Conservation (phyloP, 2,888 invertebrate species). For the Schizaphis graminum region DNA sequence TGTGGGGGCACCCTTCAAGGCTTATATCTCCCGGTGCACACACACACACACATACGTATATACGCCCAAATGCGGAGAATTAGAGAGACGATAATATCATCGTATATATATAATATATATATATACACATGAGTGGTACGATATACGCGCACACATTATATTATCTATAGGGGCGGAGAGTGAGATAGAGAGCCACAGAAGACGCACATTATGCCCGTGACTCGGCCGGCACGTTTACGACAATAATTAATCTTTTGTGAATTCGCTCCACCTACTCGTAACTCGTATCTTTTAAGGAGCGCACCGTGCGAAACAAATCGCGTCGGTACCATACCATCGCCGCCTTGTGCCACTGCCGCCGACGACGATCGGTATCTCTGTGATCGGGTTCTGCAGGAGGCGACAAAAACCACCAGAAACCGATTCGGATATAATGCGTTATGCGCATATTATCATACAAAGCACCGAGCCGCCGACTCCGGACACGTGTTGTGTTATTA, state of each 20-base stretch:
- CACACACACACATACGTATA: no score
- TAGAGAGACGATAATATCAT: not conserved
- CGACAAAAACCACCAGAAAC: not conserved
- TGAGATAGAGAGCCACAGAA: not conserved
- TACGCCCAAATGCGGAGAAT: not conserved
- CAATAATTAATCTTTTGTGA: conserved; percentile 47
- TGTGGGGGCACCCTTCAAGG: not conserved
- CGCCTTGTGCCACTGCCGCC: conserved; percentile 10
- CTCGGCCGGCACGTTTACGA: conserved; percentile 2
- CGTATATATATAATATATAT: not conserved
- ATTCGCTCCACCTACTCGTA: conserved; percentile 52
- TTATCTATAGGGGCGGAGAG: not conserved
- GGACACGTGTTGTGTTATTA: conserved; percentile 11
- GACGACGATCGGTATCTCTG: not conserved
- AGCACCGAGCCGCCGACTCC: not conserved
- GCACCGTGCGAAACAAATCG: conserved; percentile 56
- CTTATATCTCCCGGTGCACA: not conserved
- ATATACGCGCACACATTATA: not conserved
- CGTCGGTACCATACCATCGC: not conserved
- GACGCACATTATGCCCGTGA: conserved; percentile 4
- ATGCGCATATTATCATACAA: not conserved
- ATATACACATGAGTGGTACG: not conserved
- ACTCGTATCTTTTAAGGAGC: not conserved
- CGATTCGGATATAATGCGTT: not conserved
- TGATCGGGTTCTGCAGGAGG: not conserved